phyloP scores from a whole-genome alignment of 2,888 invertebrate genomes.

The Eristalis arbustorum region DNA sequence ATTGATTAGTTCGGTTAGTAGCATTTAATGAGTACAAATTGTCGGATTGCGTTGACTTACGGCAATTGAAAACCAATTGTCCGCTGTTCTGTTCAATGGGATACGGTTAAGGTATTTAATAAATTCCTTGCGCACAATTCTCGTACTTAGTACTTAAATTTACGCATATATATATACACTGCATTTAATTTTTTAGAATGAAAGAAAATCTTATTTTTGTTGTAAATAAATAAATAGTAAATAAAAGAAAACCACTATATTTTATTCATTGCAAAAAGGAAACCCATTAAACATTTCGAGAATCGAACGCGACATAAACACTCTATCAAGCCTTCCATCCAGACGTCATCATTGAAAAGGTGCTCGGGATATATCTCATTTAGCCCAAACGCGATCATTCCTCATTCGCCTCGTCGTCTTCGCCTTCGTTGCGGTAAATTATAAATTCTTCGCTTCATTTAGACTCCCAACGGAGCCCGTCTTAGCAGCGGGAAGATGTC shows the following conservation, averaged over 20 bases:
- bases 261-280: not conserved
- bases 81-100: too few species aligned
- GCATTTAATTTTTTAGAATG: too few species aligned
- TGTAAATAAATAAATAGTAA: not conserved
- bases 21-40: too few species aligned
- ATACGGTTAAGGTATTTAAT: too few species aligned
- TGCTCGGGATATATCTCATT: conserved; percentile 58
- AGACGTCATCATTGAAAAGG: conserved; percentile 36
- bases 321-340: conserved; percentile 28
- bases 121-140: too few species aligned
- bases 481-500: conserved; percentile 66
- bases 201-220: too few species aligned
- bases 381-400: conserved; percentile 44
- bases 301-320: conserved; percentile 13
- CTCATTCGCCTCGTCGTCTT: conserved; percentile 31
- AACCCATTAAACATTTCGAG: not conserved
- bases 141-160: too few species aligned
- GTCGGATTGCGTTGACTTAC: too few species aligned
- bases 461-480: conserved; percentile 64
- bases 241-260: not conserved
- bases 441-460: conserved; percentile 62
- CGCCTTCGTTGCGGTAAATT: conserved; percentile 40
- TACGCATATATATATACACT: too few species aligned
- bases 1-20: too few species aligned
- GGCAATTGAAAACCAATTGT: too few species aligned